phyloP scores from a whole-genome alignment of 2,888 invertebrate genomes.

The Julus scanicus region DNA sequence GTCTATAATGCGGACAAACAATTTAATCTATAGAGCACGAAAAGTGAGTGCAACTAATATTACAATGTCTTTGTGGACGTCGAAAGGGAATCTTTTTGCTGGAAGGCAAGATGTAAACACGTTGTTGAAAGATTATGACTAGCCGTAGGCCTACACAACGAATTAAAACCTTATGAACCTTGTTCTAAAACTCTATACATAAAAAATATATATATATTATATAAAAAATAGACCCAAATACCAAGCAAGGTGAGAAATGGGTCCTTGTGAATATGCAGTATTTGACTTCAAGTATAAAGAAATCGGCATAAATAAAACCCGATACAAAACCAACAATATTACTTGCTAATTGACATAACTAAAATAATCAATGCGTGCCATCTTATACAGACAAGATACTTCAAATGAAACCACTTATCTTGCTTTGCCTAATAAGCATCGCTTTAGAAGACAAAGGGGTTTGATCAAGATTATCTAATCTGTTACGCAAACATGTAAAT shows the following conservation, averaged over 20 bases:
- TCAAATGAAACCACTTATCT: neutral
- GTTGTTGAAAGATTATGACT: constrained; percentile 38
- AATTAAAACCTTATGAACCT: constrained; percentile 45
- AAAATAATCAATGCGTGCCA: constrained; percentile 38
- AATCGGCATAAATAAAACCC: neutral
- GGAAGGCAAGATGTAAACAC: constrained; percentile 31
- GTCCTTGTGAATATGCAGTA: constrained; percentile 10
- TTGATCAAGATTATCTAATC: constrained; percentile 42
- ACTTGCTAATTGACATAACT: neutral
- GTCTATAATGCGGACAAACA: constrained; percentile 43
- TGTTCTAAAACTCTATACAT: neutral
- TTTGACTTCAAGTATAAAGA: constrained; percentile 10
- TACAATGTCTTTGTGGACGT: constrained; percentile 43
- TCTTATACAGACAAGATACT: constrained; percentile 6
- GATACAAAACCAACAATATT: neutral
- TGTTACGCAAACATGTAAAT: neutral
- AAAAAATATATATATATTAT: too few species aligned
- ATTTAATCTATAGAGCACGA: constrained; percentile 47
- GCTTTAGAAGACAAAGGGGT: constrained; percentile 26
- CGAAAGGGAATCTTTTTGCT: constrained; percentile 24
- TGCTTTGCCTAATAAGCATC: neutral
- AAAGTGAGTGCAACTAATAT: constrained; percentile 43
- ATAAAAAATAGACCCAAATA: constrained; percentile 27
- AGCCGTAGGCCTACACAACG: neutral
- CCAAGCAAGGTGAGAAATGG: constrained; percentile 43